Evolutionary conservation across 2,797 vertebrate species (phyloP).

Genomic region (Xerus rutilus): DNA sequence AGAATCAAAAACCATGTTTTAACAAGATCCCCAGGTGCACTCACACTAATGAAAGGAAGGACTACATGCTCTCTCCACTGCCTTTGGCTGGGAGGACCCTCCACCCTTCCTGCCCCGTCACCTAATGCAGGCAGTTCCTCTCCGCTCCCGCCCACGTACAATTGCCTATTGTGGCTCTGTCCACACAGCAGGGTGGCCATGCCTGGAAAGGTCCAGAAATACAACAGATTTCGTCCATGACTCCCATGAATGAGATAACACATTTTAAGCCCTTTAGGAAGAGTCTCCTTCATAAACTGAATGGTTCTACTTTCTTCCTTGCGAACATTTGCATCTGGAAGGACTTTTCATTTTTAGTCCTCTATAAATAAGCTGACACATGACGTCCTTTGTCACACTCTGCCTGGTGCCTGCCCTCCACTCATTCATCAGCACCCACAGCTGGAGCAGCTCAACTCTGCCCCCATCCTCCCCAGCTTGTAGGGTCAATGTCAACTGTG

Average conservation of each 20-base stretch:
- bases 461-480: neutral
- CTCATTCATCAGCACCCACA: neutral
- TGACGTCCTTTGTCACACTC: neutral
- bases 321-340: neutral
- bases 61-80: neutral
- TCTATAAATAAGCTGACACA: slow-evolving; percentile 57
- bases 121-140: neutral
- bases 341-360: slow-evolving; percentile 24
- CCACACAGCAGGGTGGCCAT: neutral
- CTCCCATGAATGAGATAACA: neutral
- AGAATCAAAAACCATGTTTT: neutral
- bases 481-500: neutral
- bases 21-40: neutral
- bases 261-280: neutral
- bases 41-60: neutral
- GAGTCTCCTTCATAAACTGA: neutral
- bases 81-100: neutral
- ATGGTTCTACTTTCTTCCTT: neutral
- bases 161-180: neutral
- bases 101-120: neutral
- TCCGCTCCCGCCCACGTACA: neutral
- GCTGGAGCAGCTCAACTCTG: neutral
- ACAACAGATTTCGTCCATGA: neutral
- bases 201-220: neutral
- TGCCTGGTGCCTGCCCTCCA: neutral